A percentile compares a stretch with the other conserved stretches of the same genome.
phyloP scores from a whole-genome alignment of 2,797 vertebrate species.

The Uromys caudimaculatus region DNA sequence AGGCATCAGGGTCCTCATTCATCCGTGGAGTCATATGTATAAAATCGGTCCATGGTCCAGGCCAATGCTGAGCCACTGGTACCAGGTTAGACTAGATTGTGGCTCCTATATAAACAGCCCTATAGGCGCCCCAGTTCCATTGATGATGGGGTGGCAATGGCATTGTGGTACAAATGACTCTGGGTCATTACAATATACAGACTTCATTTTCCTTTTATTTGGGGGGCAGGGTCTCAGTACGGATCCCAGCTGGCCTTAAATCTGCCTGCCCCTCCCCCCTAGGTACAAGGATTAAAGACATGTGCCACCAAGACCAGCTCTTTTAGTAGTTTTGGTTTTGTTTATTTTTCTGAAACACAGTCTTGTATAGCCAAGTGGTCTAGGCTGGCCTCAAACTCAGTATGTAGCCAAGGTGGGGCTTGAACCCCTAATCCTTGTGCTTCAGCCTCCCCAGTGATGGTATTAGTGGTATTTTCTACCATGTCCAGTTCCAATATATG shows the following conservation, averaged over 20 bases:
- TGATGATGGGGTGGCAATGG: background rate
- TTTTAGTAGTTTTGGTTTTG: background rate
- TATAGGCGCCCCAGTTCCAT: rapidly evolving
- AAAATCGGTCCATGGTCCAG: background rate
- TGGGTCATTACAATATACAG: background rate
- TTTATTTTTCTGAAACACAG: background rate
- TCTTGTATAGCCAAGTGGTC: background rate
- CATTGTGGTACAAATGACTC: background rate
- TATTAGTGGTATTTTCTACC: background rate
- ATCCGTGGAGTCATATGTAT: background rate
- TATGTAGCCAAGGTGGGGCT: background rate
- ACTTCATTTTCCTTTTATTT: background rate
- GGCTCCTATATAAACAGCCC: background rate
- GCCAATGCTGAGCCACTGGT: background rate
- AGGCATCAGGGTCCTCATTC: background rate
- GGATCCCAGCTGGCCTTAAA: background rate
- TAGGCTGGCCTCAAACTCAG: background rate
- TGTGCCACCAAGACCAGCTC: background rate
- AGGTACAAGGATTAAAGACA: background rate
- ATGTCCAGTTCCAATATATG: background rate
- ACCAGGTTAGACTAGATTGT: background rate
- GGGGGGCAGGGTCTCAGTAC: background rate
- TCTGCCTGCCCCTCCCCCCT: background rate
- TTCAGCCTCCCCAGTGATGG: background rate
- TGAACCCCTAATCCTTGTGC: background rate